Evolutionary conservation across 1,140 invertebrate species (phyloP), one percentile per base, ranked within the genome.

Genomic region (Solenopsis fugax): DNA sequence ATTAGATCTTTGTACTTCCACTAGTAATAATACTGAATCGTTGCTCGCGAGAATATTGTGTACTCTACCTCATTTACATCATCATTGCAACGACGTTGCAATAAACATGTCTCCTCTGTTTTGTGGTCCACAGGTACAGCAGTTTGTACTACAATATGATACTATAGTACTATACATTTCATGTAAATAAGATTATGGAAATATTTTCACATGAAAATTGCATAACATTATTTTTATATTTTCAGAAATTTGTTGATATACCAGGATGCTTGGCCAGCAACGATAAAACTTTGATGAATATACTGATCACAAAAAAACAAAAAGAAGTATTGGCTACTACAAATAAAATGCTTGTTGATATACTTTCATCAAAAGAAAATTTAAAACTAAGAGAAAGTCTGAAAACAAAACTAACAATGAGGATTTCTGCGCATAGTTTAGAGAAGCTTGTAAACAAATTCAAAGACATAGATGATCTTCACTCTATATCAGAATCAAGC

Each of bases 91-190:
- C 92, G 97, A 97, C 87, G 95, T 97, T 24, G 96, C 96, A 18
- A 95, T 97, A 5, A 96, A 97, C 88, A 97, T 97, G 96, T 95
- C 96, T 56, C 93, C 95, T 7, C 87, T 97, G 1, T 96, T 96
- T 92, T 86, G 82, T 16, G 93, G 96, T 75, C 94, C 95, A 88
- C 95, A 96, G 92, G 95, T 96, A 96, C 9, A 77, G 37, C 54
- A 77, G n/a, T 1, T 50, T 0, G 21, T 48, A 85, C 56, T 58
- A n/a, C 41, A n/a, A 34, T 24, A 7, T 21, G 1, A 60, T 34
- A n/a, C n/a, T n/a, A n/a, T n/a, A n/a, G n/a, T n/a, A n/a, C n/a
- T n/a, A n/a, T n/a, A 12, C 34, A 86, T 81, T 9, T 72, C 4
- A 86, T 37, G 1, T 2, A 21, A 54, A 65, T 6, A 65, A 67